These are phyloP conservation scores for Rattus norvegicus DNA, from an alignment of 2,113 vertebrate genomes.

Conservation along the genomic window DNA sequence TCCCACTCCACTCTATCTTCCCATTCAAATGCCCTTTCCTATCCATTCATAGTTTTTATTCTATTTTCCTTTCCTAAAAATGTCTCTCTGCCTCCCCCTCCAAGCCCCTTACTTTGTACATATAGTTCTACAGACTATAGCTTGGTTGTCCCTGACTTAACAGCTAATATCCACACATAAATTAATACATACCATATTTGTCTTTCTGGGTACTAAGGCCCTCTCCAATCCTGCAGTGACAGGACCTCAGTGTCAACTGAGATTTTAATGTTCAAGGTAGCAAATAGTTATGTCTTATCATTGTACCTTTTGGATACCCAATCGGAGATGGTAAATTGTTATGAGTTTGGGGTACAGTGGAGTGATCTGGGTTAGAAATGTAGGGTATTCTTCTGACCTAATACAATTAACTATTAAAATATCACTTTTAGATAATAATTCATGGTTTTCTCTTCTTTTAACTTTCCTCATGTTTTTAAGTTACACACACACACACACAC, in stretches of 20 bases:
- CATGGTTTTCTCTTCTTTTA: not conserved
- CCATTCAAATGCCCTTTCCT: not conserved
- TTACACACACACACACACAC: not conserved
- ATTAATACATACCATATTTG: not conserved
- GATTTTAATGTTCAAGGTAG: not conserved
- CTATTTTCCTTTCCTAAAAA: not conserved
- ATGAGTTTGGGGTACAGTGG: not conserved
- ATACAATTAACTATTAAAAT: not conserved
- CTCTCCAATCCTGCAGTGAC: not conserved
- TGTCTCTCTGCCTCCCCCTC: not conserved
- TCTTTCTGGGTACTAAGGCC: not conserved
- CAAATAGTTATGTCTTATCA: not conserved
- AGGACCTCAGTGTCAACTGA: not conserved
- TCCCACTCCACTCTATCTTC: not conserved
- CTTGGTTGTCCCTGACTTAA: not conserved
- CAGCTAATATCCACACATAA: not conserved
- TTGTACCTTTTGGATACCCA: not conserved
- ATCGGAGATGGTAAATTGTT: not conserved
- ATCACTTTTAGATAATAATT: not conserved
- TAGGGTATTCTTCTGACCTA: not conserved
- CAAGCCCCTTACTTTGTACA: not conserved
- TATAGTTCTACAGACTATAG: not conserved
- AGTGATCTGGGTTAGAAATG: not conserved
- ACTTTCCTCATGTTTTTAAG: not conserved
- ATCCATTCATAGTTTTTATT: not conserved